These are phyloP conservation scores for Amazona ochrocephala DNA, from an alignment of 2,797 vertebrate species.

Conservation along the genomic window DNA sequence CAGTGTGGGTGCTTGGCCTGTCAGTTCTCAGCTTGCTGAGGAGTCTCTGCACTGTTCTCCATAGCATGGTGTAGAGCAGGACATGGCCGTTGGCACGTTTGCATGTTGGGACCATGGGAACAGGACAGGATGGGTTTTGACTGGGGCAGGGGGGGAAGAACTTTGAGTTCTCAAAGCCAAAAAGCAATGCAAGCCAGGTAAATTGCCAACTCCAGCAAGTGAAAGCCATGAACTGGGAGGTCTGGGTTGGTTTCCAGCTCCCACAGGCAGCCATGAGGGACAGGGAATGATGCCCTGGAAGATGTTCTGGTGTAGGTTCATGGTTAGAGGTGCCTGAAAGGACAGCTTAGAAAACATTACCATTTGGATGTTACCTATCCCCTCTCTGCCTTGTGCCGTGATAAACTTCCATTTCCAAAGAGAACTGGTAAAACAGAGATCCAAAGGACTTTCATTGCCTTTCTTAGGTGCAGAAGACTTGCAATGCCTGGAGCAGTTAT, in stretches of 20 bases:
- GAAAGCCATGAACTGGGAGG: neutral
- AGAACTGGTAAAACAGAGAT: neutral
- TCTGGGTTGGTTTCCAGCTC: neutral
- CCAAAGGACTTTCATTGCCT: neutral
- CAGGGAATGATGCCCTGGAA: accelerated
- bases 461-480: neutral
- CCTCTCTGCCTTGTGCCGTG: neutral
- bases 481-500: neutral
- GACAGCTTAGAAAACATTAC: neutral
- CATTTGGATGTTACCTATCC: neutral
- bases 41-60: neutral
- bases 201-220: neutral
- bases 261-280: neutral
- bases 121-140: neutral
- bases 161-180: neutral
- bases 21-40: neutral
- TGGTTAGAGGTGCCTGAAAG: neutral
- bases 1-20: neutral
- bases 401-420: neutral
- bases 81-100: neutral
- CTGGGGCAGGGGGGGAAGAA: neutral
- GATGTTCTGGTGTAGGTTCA: neutral
- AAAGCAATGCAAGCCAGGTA: neutral
- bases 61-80: accelerated
- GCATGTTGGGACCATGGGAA: accelerated